These are phyloP conservation scores for Synergus umbraculus DNA, from an alignment of 2,888 invertebrate species.

Conservation along the genomic window DNA sequence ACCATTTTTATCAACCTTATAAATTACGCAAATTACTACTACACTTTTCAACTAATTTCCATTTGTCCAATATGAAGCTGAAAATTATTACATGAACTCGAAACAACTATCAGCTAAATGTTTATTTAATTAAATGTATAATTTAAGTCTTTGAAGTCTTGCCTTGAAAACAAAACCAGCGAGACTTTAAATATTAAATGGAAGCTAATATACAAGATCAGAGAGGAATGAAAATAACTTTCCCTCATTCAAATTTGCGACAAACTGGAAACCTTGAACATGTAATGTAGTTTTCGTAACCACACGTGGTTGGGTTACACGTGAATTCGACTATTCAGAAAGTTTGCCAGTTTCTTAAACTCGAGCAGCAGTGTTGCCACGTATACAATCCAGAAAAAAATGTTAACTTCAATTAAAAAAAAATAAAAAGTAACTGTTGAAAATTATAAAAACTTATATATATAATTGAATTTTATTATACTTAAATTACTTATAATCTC, in stretches of 20 bases:
- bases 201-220: background rate
- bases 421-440: background rate
- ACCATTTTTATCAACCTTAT: constrained; percentile 4
- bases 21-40: background rate
- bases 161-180: too few species aligned
- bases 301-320: constrained; percentile 1
- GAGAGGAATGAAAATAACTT: constrained; percentile 13
- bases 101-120: too few species aligned
- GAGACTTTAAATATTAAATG: too few species aligned
- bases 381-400: background rate
- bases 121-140: too few species aligned
- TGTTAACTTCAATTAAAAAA: background rate
- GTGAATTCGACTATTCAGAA: constrained; percentile 1
- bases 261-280: constrained; percentile 21
- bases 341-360: background rate
- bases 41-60: background rate
- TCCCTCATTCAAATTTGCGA: background rate
- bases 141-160: too few species aligned
- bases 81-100: too few species aligned
- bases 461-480: too few species aligned
- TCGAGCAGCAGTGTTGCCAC: too few species aligned
- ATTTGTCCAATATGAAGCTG: too few species aligned
- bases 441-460: background rate
- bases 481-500: too few species aligned
- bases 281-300: background rate